These are phyloP conservation scores for Leptinotarsa texana DNA, from an alignment of 1,140 invertebrate genomes.

Conservation along the genomic window DNA sequence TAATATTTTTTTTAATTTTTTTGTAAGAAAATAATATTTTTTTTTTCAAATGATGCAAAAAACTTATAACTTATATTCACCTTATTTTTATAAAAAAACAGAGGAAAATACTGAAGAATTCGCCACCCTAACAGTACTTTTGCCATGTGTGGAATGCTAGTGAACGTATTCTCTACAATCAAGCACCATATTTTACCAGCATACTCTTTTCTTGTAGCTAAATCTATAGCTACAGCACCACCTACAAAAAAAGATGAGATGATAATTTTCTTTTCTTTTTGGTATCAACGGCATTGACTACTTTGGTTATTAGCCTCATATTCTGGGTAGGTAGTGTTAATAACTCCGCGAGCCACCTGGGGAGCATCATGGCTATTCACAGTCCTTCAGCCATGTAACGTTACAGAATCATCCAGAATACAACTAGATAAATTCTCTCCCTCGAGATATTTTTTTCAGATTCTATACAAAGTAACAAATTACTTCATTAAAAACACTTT, in stretches of 20 bases:
- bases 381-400: too few relatives aligned
- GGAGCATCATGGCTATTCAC: too few relatives aligned
- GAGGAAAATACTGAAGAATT: slow-evolving; percentile 72
- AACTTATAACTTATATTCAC: slow-evolving; percentile 54
- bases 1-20: too few relatives aligned
- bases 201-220: slow-evolving; percentile 75
- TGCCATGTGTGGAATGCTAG: slow-evolving; percentile 93
- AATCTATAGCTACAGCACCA: slow-evolving; percentile 68
- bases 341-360: too few relatives aligned
- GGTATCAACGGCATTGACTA: too few relatives aligned
- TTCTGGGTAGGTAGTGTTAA: too few relatives aligned
- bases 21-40: too few relatives aligned
- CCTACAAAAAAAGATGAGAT: slow-evolving; percentile 41
- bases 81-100: slow-evolving; percentile 83
- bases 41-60: too few relatives aligned
- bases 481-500: not conserved
- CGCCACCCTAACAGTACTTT: slow-evolving; percentile 71
- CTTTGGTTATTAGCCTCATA: too few relatives aligned
- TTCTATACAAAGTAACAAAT: not conserved
- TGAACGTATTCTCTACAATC: slow-evolving; percentile 94
- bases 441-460: not conserved
- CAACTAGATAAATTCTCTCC: too few relatives aligned
- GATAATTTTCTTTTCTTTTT: not conserved
- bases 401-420: too few relatives aligned
- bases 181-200: slow-evolving; percentile 78